phyloP scores from a whole-genome alignment of 2,113 vertebrate species.

The Pandion haliaetus region DNA sequence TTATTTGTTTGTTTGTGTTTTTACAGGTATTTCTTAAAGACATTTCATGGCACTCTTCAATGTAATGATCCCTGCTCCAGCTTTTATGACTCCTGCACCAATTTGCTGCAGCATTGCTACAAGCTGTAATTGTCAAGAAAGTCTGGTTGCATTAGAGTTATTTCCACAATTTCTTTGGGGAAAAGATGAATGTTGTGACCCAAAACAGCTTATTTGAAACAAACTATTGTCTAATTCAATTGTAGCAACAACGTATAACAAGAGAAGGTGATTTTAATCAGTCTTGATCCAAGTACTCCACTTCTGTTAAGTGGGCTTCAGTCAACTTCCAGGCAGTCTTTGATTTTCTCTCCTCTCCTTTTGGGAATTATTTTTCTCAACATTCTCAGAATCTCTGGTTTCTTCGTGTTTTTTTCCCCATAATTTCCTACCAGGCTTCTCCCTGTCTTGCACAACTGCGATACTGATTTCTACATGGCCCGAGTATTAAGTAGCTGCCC shows the following conservation, averaged over 20 bases:
- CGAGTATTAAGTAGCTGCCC: not conserved
- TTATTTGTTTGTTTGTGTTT: not conserved
- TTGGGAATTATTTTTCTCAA: not conserved
- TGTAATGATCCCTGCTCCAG: not conserved
- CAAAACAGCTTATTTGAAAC: not conserved
- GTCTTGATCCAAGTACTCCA: not conserved
- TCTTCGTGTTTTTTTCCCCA: accelerated
- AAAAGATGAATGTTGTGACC: not conserved
- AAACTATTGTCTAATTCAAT: not conserved
- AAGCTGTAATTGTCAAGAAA: not conserved
- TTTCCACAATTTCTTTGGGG: not conserved
- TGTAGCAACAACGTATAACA: not conserved
- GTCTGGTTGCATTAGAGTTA: not conserved
- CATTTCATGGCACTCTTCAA: not conserved
- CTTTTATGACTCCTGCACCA: not conserved
- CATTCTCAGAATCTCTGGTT: not conserved
- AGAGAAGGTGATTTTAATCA: not conserved
- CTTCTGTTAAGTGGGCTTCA: not conserved
- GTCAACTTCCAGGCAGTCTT: not conserved
- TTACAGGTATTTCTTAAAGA: not conserved
- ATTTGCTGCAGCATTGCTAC: not conserved
- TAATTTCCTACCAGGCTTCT: not conserved
- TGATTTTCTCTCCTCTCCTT: not conserved
- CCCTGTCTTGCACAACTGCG: not conserved
- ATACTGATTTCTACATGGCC: not conserved